Percentiles rank a stretch among this genome's conserved stretches.
Conservation (phyloP, 2,888 invertebrate genomes). For the Caenorhabditis uteleia region DNA sequence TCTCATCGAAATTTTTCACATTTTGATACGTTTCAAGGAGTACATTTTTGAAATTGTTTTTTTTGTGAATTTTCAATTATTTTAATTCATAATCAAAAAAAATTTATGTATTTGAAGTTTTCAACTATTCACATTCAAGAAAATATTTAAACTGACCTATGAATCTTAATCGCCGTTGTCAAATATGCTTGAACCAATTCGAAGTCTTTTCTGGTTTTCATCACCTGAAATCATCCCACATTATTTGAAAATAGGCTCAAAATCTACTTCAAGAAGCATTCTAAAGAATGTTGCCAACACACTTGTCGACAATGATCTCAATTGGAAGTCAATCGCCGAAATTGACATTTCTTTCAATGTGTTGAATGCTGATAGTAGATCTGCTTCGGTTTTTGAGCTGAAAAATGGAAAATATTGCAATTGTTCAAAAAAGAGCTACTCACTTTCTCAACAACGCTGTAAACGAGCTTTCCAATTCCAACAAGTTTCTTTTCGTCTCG, state of each 20-base stretch:
- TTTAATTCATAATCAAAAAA: no score
- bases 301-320: conserved; percentile 49
- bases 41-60: no score
- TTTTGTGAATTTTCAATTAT: no score
- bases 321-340: conserved; percentile 62
- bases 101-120: not conserved
- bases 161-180: conserved; percentile 82
- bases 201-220: conserved; percentile 82
- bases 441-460: conserved; percentile 27
- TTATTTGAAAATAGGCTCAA: no score
- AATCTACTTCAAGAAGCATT: conserved; percentile 52
- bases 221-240: conserved; percentile 73
- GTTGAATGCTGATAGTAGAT: conserved; percentile 40
- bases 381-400: conserved; percentile 33
- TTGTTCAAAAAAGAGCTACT: not conserved
- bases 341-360: conserved; percentile 51
- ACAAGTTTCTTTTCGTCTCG: conserved; percentile 51
- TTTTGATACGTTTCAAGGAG: no score
- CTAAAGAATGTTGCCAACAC: conserved; percentile 51
- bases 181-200: conserved; percentile 90
- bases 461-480: conserved; percentile 56
- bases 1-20: no score
- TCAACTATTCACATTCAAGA: conserved; percentile 4
- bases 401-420: conserved; percentile 7
- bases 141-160: conserved; percentile 42